These are phyloP conservation scores for Palaemon carinicauda DNA, from an alignment of 1,140 invertebrate genomes.

Conservation along the genomic window DNA sequence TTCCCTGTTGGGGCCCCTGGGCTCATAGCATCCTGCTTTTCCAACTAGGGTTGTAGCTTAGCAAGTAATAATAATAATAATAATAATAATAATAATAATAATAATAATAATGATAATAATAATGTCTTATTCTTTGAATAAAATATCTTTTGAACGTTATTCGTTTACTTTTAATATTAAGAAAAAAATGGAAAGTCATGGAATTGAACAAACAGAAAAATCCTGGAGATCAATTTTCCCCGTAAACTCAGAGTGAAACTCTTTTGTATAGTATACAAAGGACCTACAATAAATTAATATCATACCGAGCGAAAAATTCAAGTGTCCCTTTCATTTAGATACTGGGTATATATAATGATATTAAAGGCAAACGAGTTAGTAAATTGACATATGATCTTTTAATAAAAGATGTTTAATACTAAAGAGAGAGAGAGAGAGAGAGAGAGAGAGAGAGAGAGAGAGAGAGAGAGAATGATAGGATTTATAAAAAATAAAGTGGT, in stretches of 20 bases:
- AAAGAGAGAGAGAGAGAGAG: neutral
- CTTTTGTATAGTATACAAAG: neutral
- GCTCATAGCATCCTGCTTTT: too few species aligned
- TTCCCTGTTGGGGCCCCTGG: too few species aligned
- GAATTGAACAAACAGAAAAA: neutral
- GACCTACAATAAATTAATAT: neutral
- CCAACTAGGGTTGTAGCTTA: too few species aligned
- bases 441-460: neutral
- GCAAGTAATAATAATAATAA: conserved; percentile 4
- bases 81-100: conserved; percentile 28
- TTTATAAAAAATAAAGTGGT: too few species aligned
- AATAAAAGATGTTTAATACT: neutral
- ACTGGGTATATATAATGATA: too few species aligned
- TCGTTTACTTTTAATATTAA: neutral
- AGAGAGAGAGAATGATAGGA: neutral
- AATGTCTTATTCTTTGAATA: too few species aligned
- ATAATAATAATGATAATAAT: conserved; percentile 20
- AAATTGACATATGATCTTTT: neutral
- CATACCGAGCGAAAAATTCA: too few species aligned
- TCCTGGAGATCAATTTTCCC: neutral
- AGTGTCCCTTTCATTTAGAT: too few species aligned
- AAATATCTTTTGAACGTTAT: neutral
- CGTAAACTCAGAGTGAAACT: neutral
- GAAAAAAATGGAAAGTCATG: neutral
- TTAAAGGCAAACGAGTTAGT: too few species aligned